These are phyloP conservation scores for Maconellicoccus hirsutus DNA, from an alignment of 1,140 invertebrate species.

Conservation along the genomic window DNA sequence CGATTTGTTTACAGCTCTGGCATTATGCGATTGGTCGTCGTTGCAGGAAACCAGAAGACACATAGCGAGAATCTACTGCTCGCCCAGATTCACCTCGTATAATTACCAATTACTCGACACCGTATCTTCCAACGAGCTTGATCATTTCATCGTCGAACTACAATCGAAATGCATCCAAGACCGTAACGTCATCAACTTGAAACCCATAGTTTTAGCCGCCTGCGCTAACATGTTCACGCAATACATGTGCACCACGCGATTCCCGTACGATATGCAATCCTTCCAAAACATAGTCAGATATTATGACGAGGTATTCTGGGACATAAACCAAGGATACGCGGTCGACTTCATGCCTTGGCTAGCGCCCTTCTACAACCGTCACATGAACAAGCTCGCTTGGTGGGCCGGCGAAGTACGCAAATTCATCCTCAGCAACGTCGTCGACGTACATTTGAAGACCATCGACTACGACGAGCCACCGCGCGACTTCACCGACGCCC, in stretches of 20 bases:
- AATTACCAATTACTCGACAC: conserved; percentile 52
- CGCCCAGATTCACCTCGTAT: conserved; percentile 55
- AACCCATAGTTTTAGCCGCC: conserved; percentile 47
- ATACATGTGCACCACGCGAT: conserved; percentile 68
- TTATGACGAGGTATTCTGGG: conserved; percentile 78
- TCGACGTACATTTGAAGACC: conserved; percentile 41
- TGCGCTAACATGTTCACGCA: conserved; percentile 71
- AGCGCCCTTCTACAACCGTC: conserved; percentile 52
- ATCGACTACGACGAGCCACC: conserved; percentile 41
- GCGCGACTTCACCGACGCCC: conserved; percentile 60
- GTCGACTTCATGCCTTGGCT: conserved; percentile 77
- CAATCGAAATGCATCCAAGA: conserved; percentile 30
- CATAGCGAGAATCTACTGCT: conserved; percentile 59
- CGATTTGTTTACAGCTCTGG: conserved; percentile 63
- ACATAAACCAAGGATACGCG: conserved; percentile 76
- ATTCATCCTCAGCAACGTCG: conserved; percentile 60
- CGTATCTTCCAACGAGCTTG: conserved; percentile 27
- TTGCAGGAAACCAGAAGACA: conserved; percentile 64
- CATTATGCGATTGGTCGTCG: conserved; percentile 72
- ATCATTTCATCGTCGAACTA: conserved; percentile 29
- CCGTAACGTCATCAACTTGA: background rate
- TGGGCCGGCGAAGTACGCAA: conserved; percentile 55
- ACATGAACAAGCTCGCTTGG: conserved; percentile 51
- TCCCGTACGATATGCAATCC: conserved; percentile 49
- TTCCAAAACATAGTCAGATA: conserved; percentile 53